These are phyloP conservation scores for Ceyx melanurus DNA, from an alignment of 2,113 vertebrate species.

Conservation along the genomic window DNA sequence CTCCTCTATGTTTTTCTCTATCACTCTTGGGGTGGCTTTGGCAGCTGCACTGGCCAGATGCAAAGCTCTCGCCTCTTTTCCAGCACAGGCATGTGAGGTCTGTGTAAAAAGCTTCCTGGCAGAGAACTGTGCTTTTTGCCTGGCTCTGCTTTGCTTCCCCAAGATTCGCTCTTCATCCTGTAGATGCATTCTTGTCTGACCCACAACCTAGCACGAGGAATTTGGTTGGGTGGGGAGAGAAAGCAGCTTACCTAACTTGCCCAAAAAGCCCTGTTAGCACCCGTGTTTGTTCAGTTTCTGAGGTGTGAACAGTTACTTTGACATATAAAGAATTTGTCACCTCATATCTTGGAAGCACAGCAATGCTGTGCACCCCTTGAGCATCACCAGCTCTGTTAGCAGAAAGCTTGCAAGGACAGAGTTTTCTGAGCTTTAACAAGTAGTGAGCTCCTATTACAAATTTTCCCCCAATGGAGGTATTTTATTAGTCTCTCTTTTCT, in stretches of 20 bases:
- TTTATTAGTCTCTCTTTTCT: slow-evolving; percentile 40
- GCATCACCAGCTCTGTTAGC: neutral
- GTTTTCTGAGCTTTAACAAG: slow-evolving; percentile 38
- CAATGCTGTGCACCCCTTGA: neutral
- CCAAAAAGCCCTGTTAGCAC: neutral
- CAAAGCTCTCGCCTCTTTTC: slow-evolving; percentile 51
- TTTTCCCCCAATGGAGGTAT: slow-evolving; percentile 27
- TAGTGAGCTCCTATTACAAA: neutral
- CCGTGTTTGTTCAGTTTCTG: neutral
- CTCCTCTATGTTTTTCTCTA: slow-evolving; percentile 58
- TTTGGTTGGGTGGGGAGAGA: neutral
- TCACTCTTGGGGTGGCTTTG: slow-evolving; percentile 66
- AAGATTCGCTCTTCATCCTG: neutral
- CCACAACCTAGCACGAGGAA: neutral
- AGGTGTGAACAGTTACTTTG: neutral
- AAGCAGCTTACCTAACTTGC: neutral
- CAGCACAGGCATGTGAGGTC: slow-evolving; percentile 57
- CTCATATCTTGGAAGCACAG: slow-evolving; percentile 24
- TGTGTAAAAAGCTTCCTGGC: slow-evolving; percentile 59
- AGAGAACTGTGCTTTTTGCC: neutral
- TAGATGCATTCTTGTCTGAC: neutral
- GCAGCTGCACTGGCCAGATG: slow-evolving; percentile 61
- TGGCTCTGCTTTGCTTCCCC: slow-evolving; percentile 33
- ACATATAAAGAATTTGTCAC: slow-evolving; percentile 36
- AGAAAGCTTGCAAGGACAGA: neutral